These are phyloP conservation scores for Melanerpes formicivorus DNA, from an alignment of 2,113 vertebrate species.

Conservation along the genomic window DNA sequence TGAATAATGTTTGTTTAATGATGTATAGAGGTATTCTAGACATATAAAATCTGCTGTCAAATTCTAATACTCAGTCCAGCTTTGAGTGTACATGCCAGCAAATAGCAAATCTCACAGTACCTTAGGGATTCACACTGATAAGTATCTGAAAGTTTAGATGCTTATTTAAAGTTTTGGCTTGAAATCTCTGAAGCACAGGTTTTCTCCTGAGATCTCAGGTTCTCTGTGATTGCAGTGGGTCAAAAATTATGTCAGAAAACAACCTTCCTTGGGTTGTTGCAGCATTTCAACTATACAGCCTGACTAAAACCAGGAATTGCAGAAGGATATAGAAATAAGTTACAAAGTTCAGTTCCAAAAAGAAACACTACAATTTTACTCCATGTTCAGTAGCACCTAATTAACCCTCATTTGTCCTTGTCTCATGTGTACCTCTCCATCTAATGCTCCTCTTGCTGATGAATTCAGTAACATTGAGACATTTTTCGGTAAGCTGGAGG, in stretches of 20 bases:
- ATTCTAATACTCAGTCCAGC: slow-evolving; percentile 28
- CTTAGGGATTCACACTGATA: slow-evolving; percentile 12
- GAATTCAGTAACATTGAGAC: not conserved
- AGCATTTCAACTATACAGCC: not conserved
- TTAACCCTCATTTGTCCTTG: not conserved
- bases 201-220: slow-evolving; percentile 37
- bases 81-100: not conserved
- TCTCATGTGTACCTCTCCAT: not conserved
- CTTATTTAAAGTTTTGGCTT: slow-evolving; percentile 50
- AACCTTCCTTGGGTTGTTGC: slow-evolving; percentile 29
- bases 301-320: not conserved
- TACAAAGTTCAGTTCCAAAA: not conserved
- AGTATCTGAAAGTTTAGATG: slow-evolving; percentile 31
- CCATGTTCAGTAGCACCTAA: not conserved
- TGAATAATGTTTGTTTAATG: slow-evolving; percentile 49
- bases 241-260: not conserved
- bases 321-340: not conserved
- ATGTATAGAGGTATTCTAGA: slow-evolving; percentile 18
- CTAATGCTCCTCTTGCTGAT: not conserved
- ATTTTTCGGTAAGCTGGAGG: not conserved
- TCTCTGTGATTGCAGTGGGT: slow-evolving; percentile 21
- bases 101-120: slow-evolving; percentile 19
- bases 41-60: slow-evolving; percentile 17
- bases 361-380: not conserved
- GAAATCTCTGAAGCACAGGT: slow-evolving; percentile 21